Evolutionary conservation across 2,113 vertebrate genomes (phyloP).

Genomic region (Nannobrachium achirus): DNA sequence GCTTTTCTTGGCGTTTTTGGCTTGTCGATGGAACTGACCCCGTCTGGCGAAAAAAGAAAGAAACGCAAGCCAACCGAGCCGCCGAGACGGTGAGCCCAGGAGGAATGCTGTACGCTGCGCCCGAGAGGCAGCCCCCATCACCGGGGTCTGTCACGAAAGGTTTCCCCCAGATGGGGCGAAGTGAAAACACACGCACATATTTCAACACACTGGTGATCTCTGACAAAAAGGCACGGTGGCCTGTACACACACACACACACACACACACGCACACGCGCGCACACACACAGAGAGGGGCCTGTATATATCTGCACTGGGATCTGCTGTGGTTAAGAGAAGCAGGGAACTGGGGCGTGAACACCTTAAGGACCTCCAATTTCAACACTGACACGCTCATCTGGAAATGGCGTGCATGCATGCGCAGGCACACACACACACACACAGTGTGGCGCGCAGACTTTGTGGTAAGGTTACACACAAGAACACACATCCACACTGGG

Average conservation of each 20-base stretch:
- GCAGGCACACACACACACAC: slow-evolving; percentile 12
- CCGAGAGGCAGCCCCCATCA: slow-evolving; percentile 26
- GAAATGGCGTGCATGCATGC: slow-evolving; percentile 31
- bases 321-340: slow-evolving; percentile 55
- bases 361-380: slow-evolving; percentile 63
- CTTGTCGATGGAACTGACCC: slow-evolving; percentile 20
- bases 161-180: slow-evolving; percentile 55
- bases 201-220: slow-evolving; percentile 56
- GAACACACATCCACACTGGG: neutral
- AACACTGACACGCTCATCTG: slow-evolving; percentile 67
- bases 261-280: slow-evolving; percentile 3
- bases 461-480: slow-evolving; percentile 33
- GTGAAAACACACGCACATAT: slow-evolving; percentile 39
- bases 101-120: slow-evolving; percentile 5
- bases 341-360: slow-evolving; percentile 58
- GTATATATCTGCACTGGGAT: slow-evolving; percentile 55
- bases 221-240: slow-evolving; percentile 59
- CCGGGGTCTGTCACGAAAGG: slow-evolving; percentile 44
- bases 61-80: slow-evolving; percentile 15
- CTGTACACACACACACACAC: slow-evolving; percentile 1
- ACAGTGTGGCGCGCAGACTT: slow-evolving; percentile 46
- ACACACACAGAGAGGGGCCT: slow-evolving; percentile 22
- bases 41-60: slow-evolving; percentile 18
- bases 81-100: slow-evolving; percentile 31
- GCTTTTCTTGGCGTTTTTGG: slow-evolving; percentile 33